A percentile compares a stretch with the other conserved stretches of the same genome.
phyloP scores from a whole-genome alignment of 92 coral and sea anemone genomes.

The Epizoanthus scotinus region DNA sequence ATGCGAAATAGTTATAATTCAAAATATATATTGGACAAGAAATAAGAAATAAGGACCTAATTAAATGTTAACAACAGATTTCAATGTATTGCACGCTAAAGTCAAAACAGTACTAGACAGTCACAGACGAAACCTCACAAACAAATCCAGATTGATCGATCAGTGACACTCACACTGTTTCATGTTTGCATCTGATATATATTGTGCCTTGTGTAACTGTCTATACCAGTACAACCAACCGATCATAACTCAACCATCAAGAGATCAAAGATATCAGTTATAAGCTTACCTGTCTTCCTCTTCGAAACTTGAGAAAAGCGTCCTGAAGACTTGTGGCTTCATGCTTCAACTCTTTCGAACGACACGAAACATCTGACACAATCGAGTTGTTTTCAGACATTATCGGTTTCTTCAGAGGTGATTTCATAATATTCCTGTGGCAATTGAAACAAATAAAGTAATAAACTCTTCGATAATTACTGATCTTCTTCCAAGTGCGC shows the following conservation, averaged over 20 bases:
- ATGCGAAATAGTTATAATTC: too few relatives aligned
- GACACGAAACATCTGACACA: conserved; percentile 45
- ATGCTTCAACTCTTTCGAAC: conserved; percentile 4
- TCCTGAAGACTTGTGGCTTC: conserved; percentile 71
- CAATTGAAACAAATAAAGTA: background rate
- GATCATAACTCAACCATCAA: too few relatives aligned
- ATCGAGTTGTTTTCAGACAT: conserved; percentile 45
- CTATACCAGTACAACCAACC: too few relatives aligned
- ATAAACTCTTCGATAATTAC: conserved; percentile 12
- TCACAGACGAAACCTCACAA: too few relatives aligned
- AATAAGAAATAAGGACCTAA: background rate
- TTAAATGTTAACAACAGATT: background rate
- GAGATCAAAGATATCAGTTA: background rate
- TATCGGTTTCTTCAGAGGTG: conserved; percentile 10
- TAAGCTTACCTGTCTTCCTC: conserved; percentile 83
- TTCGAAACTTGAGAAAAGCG: conserved; percentile 90
- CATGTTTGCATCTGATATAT: too few relatives aligned
- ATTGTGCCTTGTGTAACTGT: too few relatives aligned
- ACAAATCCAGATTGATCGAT: too few relatives aligned
- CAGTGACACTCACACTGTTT: too few relatives aligned
- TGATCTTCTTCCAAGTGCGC: background rate
- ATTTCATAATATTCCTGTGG: conserved; percentile 28
- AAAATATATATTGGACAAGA: too few relatives aligned
- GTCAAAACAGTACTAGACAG: too few relatives aligned
- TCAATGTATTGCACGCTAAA: background rate